Conservation (phyloP, 2,113 vertebrate genomes). For the Rhadina sibilatrix region DNA sequence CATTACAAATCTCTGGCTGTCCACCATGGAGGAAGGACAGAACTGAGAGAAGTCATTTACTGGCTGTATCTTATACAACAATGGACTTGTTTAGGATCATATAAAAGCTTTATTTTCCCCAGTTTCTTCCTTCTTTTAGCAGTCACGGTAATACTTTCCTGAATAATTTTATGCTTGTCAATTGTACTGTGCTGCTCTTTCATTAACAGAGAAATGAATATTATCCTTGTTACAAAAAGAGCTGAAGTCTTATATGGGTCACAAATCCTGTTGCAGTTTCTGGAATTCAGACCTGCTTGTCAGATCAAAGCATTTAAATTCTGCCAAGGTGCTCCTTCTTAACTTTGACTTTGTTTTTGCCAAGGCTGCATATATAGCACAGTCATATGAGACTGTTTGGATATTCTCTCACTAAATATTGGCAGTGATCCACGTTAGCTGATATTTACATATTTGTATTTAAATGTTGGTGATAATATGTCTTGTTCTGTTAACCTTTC, state of each 20-base stretch:
- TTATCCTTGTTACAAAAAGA: neutral
- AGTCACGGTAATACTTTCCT: neutral
- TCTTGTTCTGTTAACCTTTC: neutral
- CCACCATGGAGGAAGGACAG: neutral
- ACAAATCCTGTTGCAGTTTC: constrained; percentile 18
- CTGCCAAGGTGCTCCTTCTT: neutral
- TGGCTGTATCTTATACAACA: fast-evolving
- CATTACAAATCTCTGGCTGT: neutral
- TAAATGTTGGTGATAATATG: neutral
- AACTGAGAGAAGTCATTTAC: neutral
- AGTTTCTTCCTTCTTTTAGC: neutral
- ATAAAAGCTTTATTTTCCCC: neutral
- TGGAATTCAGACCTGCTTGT: neutral
- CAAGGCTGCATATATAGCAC: neutral
- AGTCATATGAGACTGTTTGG: neutral
- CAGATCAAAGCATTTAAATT: constrained; percentile 28
- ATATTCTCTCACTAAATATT: neutral
- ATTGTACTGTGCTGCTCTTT: neutral
- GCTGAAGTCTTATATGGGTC: constrained; percentile 2
- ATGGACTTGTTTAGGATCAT: neutral
- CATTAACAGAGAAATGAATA: neutral
- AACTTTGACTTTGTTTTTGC: neutral
- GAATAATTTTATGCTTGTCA: constrained; percentile 10
- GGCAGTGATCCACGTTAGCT: neutral
- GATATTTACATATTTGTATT: neutral